A percentile compares a stretch with the other conserved stretches of the same genome.
phyloP scores from a whole-genome alignment of 1,140 invertebrate species.

The Trichomalopsis sarcophagae region DNA sequence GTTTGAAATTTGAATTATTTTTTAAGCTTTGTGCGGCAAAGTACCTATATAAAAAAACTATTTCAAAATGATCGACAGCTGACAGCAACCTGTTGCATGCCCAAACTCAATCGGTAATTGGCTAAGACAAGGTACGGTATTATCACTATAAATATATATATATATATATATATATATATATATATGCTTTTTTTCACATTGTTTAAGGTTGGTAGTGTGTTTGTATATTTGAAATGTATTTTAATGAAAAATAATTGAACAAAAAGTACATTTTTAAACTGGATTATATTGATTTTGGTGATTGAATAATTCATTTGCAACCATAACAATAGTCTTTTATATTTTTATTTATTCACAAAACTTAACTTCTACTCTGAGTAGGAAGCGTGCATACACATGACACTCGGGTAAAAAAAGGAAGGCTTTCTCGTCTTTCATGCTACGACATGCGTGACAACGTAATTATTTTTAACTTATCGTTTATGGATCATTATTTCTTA shows the following conservation, averaged over 20 bases:
- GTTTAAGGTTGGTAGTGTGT: background rate
- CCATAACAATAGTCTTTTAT: background rate
- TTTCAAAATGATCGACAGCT: background rate
- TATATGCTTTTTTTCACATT: background rate
- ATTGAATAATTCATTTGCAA: background rate
- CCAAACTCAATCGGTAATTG: constrained; percentile 36
- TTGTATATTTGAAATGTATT: background rate
- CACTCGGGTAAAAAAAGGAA: constrained; percentile 49
- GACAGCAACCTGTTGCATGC: constrained; percentile 24
- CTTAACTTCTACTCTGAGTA: constrained; percentile 45
- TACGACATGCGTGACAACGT: constrained; percentile 1
- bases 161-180: background rate
- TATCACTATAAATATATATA: background rate
- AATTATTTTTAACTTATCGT: constrained; percentile 26
- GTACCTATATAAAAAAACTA: constrained; percentile 1
- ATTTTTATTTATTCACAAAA: constrained; percentile 48
- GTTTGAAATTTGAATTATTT: no score
- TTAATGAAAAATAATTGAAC: background rate
- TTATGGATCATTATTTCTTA: background rate
- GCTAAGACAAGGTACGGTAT: no score
- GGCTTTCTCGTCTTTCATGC: constrained; percentile 30
- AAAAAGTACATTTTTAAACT: constrained; percentile 9
- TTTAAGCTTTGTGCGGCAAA: background rate
- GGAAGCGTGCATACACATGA: constrained; percentile 47
- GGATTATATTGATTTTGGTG: constrained; percentile 27